Conservation (phyloP, 2,888 invertebrate species). For the Masnerella sp. region DNA sequence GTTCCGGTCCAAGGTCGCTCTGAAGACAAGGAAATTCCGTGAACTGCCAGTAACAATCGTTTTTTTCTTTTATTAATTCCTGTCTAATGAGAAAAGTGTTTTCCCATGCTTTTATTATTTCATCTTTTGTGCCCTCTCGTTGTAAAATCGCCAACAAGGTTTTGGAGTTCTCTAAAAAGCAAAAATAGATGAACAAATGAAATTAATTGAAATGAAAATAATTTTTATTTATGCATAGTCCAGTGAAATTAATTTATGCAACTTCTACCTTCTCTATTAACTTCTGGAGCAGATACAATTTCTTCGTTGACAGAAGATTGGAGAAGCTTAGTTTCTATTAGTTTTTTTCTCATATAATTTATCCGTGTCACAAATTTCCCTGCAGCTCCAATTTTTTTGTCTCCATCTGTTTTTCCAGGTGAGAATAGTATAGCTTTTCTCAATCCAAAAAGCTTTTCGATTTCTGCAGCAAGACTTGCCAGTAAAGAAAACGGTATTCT, state of each 20-base stretch:
- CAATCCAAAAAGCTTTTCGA: neutral
- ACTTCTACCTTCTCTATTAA: neutral
- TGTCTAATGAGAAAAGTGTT: slow-evolving; percentile 7
- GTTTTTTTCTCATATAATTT: slow-evolving; percentile 17
- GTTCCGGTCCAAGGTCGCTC: neutral
- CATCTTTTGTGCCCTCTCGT: neutral
- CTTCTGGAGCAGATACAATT: neutral
- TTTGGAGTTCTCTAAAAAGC: neutral
- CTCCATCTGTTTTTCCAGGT: slow-evolving; percentile 9
- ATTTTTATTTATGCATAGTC: too few species aligned
- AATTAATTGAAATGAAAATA: too few species aligned
- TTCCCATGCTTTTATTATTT: neutral
- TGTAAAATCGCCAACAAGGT: neutral
- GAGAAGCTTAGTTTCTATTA: slow-evolving; percentile 4
- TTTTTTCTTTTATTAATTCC: slow-evolving; percentile 9
- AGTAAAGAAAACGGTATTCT: slow-evolving; percentile 15
- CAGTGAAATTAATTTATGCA: too few species aligned
- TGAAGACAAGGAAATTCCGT: slow-evolving; percentile 4
- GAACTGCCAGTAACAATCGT: slow-evolving; percentile 3
- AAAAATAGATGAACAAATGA: too few species aligned
- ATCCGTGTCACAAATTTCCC: neutral
- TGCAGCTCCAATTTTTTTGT: slow-evolving; percentile 6
- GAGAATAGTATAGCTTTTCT: slow-evolving; percentile 4
- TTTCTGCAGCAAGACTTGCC: slow-evolving; percentile 2
- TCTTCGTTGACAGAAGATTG: neutral